Base-by-base conservation (phyloP, 1,140 invertebrate genomes). In the Papilio polytes region DNA sequence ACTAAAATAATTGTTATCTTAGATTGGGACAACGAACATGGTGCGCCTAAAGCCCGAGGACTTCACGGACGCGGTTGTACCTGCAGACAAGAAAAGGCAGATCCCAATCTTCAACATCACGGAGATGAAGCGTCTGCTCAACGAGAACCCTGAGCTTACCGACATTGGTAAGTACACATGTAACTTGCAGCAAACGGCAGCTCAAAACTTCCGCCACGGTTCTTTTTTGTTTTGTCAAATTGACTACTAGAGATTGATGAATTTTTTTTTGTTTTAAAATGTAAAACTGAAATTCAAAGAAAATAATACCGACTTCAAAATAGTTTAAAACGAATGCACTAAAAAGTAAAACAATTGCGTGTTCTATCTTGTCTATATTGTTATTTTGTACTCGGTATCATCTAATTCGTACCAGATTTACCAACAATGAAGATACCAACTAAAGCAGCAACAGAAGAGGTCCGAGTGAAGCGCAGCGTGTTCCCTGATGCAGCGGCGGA, bases 21-120 rank as follows among this genome's bases (percentile, higher is more conserved):
- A 92, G 91, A 85, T 90, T 18, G 91, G 89, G 3, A 89, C 90
- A 12, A 88, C 91, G 8, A 91, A 91, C 79, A 92, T 92, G 90
- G 88, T 92, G 70, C 87, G 86, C 9, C 80, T 94, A 78, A 89
- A 88, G 74, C 88, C 91, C 0, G 92, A 93, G 20, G 93, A 94
- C 81, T 90, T 94, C 72, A 85, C 87, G 9, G 89, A 89, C 76
- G 83, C 86, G 1, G 84, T 91, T 59, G 53, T 90, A 31, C 80
- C 80, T 9, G 85, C 88, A 51, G 85, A 86, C 13, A 78, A 86
- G 59, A 81, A 80, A 20, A 84, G 85, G 80, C 74, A 86, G 85
- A 73, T 82, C n/a, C n/a, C n/a, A n/a, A n/a, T n/a, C 63, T 44
- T 56, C 22, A 87, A 90, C 73, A 85, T 88, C 10, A 78, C 80